Evolutionary conservation across 2,888 invertebrate species (phyloP).

Genomic region (Pedicia rivosa): DNA sequence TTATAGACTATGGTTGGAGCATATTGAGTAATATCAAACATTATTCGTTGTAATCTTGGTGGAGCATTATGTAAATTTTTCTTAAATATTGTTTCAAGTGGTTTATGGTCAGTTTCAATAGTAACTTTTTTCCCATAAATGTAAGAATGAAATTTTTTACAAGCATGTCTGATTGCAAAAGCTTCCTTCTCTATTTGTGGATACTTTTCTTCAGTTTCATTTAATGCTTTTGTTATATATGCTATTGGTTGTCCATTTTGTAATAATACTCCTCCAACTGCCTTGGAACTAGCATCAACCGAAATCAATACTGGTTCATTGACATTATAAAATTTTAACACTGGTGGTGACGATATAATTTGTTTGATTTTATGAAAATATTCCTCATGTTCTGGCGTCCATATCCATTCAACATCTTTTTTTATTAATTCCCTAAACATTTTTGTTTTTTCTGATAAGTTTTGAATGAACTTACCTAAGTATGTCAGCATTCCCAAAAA

Average conservation of each 20-base stretch:
- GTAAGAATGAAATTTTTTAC: no score
- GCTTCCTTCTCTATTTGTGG: constrained; percentile 19
- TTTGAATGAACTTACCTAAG: constrained; percentile 9
- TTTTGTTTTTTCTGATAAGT: constrained; percentile 7
- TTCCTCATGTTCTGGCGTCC: constrained; percentile 9
- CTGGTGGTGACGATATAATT: constrained; percentile 7
- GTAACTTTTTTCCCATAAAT: no score
- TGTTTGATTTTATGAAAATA: constrained; percentile 11
- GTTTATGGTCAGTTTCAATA: constrained; percentile 18
- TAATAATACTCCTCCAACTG: constrained; percentile 2
- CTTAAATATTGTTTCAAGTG: constrained; percentile 16
- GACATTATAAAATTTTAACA: constrained; percentile 11
- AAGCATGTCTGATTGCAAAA: constrained; percentile 16
- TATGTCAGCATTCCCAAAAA: constrained; percentile 10
- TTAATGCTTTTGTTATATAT: background rate
- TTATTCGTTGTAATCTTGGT: constrained; percentile 15
- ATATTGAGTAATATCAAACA: constrained; percentile 15
- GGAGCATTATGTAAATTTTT: constrained; percentile 13
- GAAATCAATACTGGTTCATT: constrained; percentile 11
- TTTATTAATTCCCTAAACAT: constrained; percentile 10
- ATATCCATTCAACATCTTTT: constrained; percentile 10
- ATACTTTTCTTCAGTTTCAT: constrained; percentile 8
- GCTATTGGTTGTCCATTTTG: constrained; percentile 1
- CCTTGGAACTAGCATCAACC: constrained; percentile 15
- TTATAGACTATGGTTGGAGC: no score